Conservation (phyloP, 2,888 invertebrate genomes). For the Selenia dentaria region DNA sequence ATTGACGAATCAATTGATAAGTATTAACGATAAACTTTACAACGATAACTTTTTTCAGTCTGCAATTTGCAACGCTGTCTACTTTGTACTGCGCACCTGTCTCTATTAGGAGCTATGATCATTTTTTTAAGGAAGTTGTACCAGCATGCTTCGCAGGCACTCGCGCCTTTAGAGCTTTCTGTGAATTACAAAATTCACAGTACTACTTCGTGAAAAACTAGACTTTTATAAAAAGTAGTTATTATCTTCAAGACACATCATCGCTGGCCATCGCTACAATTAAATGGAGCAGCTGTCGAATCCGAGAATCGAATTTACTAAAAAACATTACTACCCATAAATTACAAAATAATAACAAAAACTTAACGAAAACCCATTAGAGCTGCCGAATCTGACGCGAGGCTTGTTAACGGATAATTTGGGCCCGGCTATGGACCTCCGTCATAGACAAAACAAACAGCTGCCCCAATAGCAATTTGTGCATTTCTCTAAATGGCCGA, state of each 20-base stretch:
- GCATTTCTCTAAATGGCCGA: conserved; percentile 84
- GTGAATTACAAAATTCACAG: not conserved
- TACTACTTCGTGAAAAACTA: no score
- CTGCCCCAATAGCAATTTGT: conserved; percentile 80
- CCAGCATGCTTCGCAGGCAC: not conserved
- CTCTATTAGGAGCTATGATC: not conserved
- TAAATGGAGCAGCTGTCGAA: conserved; percentile 74
- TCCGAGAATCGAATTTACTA: conserved; percentile 62
- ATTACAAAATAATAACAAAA: conserved; percentile 78
- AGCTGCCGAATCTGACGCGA: conserved; percentile 84
- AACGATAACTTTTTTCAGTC: no score
- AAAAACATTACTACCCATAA: conserved; percentile 77
- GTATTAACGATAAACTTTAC: no score
- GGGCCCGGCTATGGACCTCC: conserved; percentile 76
- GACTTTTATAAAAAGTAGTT: no score
- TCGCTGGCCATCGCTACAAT: conserved; percentile 45
- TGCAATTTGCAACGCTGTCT: no score
- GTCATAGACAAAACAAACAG: conserved; percentile 84
- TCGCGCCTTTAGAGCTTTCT: not conserved
- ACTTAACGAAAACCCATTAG: conserved; percentile 83
- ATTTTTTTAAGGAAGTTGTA: conserved; percentile 13
- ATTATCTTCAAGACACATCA: conserved; percentile 33
- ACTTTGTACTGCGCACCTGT: conserved; percentile 1
- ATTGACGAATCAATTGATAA: no score
- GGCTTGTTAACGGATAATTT: conserved; percentile 83